Evolutionary conservation across 2,797 vertebrate species (phyloP), one percentile per base, ranked within the genome.

Genomic region (Craterocephalus amniculus): DNA sequence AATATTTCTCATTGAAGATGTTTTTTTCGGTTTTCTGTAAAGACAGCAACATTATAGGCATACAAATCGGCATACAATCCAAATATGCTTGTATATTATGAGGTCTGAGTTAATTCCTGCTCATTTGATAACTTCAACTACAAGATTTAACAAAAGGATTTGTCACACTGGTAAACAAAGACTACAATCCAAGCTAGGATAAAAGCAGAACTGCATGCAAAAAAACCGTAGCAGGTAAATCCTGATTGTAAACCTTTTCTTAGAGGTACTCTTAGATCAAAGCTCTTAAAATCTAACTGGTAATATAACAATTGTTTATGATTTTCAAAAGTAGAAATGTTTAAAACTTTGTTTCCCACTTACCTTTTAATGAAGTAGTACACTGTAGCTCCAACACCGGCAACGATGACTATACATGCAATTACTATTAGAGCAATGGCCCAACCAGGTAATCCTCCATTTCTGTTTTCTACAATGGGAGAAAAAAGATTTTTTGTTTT

Each of bases 401-500:
- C 75, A 43, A 14, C 0, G 2, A 85, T 0, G 9, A 85, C n/a
- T 32, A 80, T n/a, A 64, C 74, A 68, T 0, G 35, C 80, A 0
- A 92, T 75, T 0, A 85, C 83, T 38, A 93, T 92, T 40, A 72
- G 92, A 74, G 71, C 73, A 1, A 93, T 91, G 22, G 54, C 79
- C 35, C 87, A 90, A 35, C 4, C 0, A 0, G 65, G 0, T 40
- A 86, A 80, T 6, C 51, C 0, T 27, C 45, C 4, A 2, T 26
- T 4, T 6, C 0, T 0, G 0, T 12, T 9, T 0, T 0, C 57
- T 68, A 29, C 0, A 2, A 18, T 2, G 2, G 26, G 3, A 12
- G 0, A n/a, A 48, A 29, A 40, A 18, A 11, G 2, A 31, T 4
- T 4, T 31, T 18, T 18, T 1, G 18, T 43, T 43, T 43, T 16